phyloP scores from a whole-genome alignment of 2,113 vertebrate species.

The Sterna hirundo region DNA sequence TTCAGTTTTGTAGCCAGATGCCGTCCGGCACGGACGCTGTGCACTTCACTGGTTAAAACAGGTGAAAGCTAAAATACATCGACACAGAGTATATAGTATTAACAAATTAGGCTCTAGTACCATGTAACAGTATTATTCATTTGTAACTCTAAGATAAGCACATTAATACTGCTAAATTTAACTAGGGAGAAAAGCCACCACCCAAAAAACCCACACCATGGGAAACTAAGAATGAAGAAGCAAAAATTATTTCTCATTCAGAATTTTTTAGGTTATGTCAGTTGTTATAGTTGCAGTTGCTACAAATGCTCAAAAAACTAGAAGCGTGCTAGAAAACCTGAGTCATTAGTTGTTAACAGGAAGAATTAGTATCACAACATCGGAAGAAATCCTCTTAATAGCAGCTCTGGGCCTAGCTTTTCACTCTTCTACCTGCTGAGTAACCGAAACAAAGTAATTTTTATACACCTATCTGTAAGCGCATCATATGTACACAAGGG shows the following conservation, averaged over 20 bases:
- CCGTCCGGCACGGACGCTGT: constrained; percentile 94
- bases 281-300: neutral
- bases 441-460: neutral
- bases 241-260: neutral
- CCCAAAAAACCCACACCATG: neutral
- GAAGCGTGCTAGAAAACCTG: neutral
- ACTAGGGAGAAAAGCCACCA: neutral
- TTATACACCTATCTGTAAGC: neutral
- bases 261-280: neutral
- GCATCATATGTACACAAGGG: neutral
- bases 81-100: neutral
- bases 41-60: constrained; percentile 90
- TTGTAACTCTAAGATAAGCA: neutral
- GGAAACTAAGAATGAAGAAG: neutral
- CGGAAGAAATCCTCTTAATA: neutral
- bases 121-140: neutral
- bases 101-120: neutral
- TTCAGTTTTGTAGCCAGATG: constrained; percentile 95
- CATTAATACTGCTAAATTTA: neutral
- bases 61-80: constrained; percentile 77
- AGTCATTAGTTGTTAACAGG: neutral
- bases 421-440: neutral
- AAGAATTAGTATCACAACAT: neutral
- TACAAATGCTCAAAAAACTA: neutral
- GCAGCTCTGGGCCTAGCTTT: neutral